A percentile compares a stretch with the other conserved stretches of the same genome.
phyloP scores from a whole-genome alignment of 2,113 vertebrate species.

The Albula goreensis region DNA sequence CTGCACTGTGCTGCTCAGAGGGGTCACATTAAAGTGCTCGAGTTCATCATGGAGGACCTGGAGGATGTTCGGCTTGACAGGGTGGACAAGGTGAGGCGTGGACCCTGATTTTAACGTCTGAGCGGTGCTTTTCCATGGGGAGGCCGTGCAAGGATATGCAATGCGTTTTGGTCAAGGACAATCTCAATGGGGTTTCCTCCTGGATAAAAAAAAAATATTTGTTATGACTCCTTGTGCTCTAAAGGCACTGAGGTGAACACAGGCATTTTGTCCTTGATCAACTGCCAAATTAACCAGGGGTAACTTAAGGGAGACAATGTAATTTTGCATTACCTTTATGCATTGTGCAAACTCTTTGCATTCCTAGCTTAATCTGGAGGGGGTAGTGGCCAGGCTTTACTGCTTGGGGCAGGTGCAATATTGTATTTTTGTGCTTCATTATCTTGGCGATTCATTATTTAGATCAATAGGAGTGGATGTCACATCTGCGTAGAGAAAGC shows the following conservation, averaged over 20 bases:
- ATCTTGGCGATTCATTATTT: neutral
- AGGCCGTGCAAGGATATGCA: neutral
- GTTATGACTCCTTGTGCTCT: neutral
- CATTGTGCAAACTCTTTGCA: neutral
- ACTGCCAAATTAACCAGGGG: neutral
- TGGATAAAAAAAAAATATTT: too few species aligned
- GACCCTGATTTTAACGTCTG: neutral
- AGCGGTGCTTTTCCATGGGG: neutral
- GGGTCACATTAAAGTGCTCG: conserved; percentile 75
- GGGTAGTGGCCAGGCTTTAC: neutral
- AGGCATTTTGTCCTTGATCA: neutral
- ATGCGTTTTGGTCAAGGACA: neutral
- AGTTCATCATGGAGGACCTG: conserved; percentile 82
- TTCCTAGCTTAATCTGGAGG: neutral
- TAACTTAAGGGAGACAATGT: neutral
- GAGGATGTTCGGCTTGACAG: conserved; percentile 76
- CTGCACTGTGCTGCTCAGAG: conserved; percentile 84
- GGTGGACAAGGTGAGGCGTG: conserved; percentile 72
- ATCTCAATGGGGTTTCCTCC: too few species aligned
- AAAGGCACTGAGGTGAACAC: neutral
- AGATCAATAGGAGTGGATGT: neutral
- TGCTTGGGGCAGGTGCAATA: neutral
- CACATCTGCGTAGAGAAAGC: neutral
- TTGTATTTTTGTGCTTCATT: neutral
- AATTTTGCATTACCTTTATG: neutral